A percentile compares a stretch with the other conserved stretches of the same genome.
phyloP scores from a whole-genome alignment of 2,113 vertebrate species.

The Austrofundulus limnaeus region DNA sequence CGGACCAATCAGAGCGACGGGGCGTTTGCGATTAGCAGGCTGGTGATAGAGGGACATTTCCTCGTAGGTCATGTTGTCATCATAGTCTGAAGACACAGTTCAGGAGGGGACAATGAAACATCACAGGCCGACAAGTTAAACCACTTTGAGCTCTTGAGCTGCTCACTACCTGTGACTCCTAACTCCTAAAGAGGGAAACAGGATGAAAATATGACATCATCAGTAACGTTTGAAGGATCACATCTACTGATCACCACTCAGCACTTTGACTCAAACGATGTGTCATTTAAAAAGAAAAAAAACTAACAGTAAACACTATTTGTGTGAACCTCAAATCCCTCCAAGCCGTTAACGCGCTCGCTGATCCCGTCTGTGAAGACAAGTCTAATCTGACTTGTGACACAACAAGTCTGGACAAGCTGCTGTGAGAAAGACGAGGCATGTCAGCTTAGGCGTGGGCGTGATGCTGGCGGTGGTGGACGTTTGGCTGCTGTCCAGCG shows the following conservation, averaged over 20 bases:
- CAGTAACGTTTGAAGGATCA: not conserved
- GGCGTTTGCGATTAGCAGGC: constrained; percentile 89
- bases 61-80: constrained; percentile 94
- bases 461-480: constrained; percentile 20
- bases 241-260: no score
- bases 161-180: not conserved
- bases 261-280: not conserved
- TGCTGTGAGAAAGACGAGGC: constrained; percentile 32
- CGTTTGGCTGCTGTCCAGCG: constrained; percentile 8
- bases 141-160: constrained; percentile 15
- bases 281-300: not conserved
- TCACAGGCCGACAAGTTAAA: constrained; percentile 4
- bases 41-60: constrained; percentile 98
- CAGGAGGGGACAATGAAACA: constrained; percentile 19
- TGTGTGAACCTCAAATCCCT: constrained; percentile 23
- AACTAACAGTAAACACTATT: not conserved
- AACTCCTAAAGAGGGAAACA: not conserved
- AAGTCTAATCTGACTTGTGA: constrained; percentile 65
- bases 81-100: constrained; percentile 79
- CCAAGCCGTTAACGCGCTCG: constrained; percentile 61
- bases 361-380: constrained; percentile 56
- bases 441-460: constrained; percentile 33
- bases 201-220: not conserved
- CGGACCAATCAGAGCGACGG: constrained; percentile 90
- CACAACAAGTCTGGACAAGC: constrained; percentile 52